Conservation (phyloP, 2,888 invertebrate genomes). For the Miltochrista miniata region DNA sequence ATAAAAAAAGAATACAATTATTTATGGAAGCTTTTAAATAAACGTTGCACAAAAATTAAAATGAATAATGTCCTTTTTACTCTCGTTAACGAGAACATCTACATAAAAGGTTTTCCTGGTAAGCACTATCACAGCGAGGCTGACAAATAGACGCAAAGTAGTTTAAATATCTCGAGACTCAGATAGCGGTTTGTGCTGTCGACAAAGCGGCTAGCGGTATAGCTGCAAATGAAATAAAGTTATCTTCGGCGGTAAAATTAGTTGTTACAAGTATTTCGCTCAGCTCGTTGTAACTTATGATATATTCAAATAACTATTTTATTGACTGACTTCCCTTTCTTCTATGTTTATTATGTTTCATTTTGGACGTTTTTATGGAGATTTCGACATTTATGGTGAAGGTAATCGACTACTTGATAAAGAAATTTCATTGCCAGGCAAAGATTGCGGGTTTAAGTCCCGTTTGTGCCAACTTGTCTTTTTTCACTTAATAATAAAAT, state of each 20-base stretch:
- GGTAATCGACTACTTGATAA: too few relatives aligned
- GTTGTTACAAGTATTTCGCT: conserved; percentile 8
- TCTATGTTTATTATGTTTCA: neutral
- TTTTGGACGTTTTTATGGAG: too few relatives aligned
- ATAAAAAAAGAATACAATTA: neutral
- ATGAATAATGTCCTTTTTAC: conserved; percentile 22
- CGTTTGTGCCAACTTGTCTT: too few relatives aligned
- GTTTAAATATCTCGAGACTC: conserved; percentile 29
- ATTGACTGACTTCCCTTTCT: neutral
- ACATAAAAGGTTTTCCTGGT: conserved; percentile 54
- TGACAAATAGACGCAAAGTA: conserved; percentile 44
- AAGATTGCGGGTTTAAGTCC: too few relatives aligned
- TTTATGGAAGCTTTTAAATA: conserved; percentile 19
- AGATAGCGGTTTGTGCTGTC: conserved; percentile 10
- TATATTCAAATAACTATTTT: conserved; percentile 1
- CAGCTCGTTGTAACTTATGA: conserved; percentile 4
- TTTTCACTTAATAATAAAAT: too few relatives aligned
- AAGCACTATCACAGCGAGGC: conserved; percentile 38
- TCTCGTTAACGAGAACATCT: conserved; percentile 41
- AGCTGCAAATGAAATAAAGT: conserved; percentile 8
- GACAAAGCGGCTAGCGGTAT: conserved; percentile 7
- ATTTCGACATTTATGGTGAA: too few relatives aligned
- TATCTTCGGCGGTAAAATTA: conserved; percentile 11
- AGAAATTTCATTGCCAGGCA: too few relatives aligned
- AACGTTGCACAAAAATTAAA: conserved; percentile 19